Conservation (phyloP, 2,888 invertebrate genomes). For the Drosophila algonquin region DNA sequence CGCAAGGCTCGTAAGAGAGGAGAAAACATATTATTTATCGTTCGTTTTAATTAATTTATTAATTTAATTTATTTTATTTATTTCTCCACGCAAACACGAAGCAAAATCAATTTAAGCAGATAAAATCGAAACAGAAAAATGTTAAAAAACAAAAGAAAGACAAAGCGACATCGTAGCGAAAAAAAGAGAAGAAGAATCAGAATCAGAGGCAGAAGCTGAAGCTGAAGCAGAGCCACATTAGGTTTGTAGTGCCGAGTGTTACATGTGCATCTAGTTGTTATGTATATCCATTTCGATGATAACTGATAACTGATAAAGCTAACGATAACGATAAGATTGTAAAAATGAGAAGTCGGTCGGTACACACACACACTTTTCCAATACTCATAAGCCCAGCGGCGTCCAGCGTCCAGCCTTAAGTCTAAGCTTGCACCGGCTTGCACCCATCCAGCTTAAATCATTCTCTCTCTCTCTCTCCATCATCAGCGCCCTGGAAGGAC, state of each 20-base stretch:
- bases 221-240: conserved; percentile 38
- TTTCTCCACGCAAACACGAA: conserved; percentile 65
- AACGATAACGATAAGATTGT: conserved; percentile 73
- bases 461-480: conserved; percentile 8
- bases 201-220: conserved; percentile 9
- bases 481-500: conserved; percentile 6
- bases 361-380: conserved; percentile 65
- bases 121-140: conserved; percentile 12
- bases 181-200: conserved; percentile 51
- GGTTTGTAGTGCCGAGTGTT: conserved; percentile 49
- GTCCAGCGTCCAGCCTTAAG: conserved; percentile 65
- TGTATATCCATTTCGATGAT: conserved; percentile 25
- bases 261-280: conserved; percentile 54
- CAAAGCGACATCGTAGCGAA: conserved; percentile 56
- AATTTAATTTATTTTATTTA: conserved; percentile 82
- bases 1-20: conserved; percentile 52
- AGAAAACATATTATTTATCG: conserved; percentile 71
- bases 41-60: conserved; percentile 80
- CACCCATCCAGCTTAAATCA: conserved; percentile 26
- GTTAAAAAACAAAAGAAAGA: conserved; percentile 11
- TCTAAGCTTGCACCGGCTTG: conserved; percentile 68
- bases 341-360: conserved; percentile 80
- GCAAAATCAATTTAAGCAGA: conserved; percentile 37
- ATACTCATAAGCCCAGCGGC: conserved; percentile 67
- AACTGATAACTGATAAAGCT: conserved; percentile 57